A percentile compares a stretch with the other conserved stretches of the same genome.
These are phyloP conservation scores for Rattus norvegicus DNA, from an alignment of 2,113 vertebrate genomes.

Conservation along the genomic window GRCr8 NC_086035.1:30177501-30178000, in stretches of 20 bases:
- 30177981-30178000: neutral
- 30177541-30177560: neutral
- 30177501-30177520: neutral
- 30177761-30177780: neutral
- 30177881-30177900: neutral
- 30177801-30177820: neutral
- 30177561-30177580: neutral
- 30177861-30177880: neutral
- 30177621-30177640: neutral
- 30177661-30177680: neutral
- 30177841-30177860: neutral
- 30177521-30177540: neutral
- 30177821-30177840: neutral
- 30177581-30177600: neutral
- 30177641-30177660: neutral
- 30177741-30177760: neutral
- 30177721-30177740: neutral
- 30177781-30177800: neutral
- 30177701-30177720: neutral
- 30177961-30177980: neutral
- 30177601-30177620: neutral
- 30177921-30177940: neutral
- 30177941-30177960: neutral
- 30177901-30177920: slow-evolving; percentile 41
- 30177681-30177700: neutral